A percentile compares a stretch with the other conserved stretches of the same genome.
These are phyloP conservation scores for Drosophila phalerata DNA, from an alignment of 2,888 invertebrate species.

Conservation along the genomic window DNA sequence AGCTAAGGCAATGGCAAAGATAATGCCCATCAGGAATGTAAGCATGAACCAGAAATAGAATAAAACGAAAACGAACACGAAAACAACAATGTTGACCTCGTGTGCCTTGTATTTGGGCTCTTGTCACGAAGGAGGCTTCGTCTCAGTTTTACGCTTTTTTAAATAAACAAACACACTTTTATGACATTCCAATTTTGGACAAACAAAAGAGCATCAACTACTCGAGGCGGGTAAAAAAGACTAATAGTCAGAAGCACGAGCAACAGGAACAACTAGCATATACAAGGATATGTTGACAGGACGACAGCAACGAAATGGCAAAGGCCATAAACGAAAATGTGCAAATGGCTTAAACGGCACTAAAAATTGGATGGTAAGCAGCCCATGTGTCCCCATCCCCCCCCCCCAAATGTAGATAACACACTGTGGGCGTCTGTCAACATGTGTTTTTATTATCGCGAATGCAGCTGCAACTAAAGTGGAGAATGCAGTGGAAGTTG, in stretches of 20 bases:
- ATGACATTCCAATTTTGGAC: constrained; percentile 76
- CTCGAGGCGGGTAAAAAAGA: constrained; percentile 37
- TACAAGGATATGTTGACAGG: constrained; percentile 46
- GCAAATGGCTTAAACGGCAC: constrained; percentile 72
- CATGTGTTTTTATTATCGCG: constrained; percentile 73
- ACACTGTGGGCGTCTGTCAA: constrained; percentile 47
- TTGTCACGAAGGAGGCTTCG: constrained; percentile 29
- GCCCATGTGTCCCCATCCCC: constrained; percentile 5
- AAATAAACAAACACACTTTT: constrained; percentile 75
- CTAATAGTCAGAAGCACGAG: constrained; percentile 38
- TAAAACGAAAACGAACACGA: constrained; percentile 7
- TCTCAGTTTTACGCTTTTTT: constrained; percentile 67
- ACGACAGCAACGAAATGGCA: constrained; percentile 58
- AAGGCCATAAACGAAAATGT: constrained; percentile 74
- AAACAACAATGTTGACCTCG: constrained; percentile 35
- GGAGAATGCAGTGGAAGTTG: not conserved
- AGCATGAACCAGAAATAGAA: constrained; percentile 7
- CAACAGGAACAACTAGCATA: constrained; percentile 34
- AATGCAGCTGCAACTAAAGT: constrained; percentile 37
- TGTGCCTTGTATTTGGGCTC: constrained; percentile 30
- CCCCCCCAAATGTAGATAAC: constrained; percentile 22
- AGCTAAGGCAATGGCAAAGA: constrained; percentile 35
- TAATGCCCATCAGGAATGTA: constrained; percentile 43
- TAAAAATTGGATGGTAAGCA: constrained; percentile 54
- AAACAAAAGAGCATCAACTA: constrained; percentile 60